Evolutionary conservation across 1,140 invertebrate genomes (phyloP), one percentile per base, ranked within the genome.

Genomic region (Cyclargus thomasi): DNA sequence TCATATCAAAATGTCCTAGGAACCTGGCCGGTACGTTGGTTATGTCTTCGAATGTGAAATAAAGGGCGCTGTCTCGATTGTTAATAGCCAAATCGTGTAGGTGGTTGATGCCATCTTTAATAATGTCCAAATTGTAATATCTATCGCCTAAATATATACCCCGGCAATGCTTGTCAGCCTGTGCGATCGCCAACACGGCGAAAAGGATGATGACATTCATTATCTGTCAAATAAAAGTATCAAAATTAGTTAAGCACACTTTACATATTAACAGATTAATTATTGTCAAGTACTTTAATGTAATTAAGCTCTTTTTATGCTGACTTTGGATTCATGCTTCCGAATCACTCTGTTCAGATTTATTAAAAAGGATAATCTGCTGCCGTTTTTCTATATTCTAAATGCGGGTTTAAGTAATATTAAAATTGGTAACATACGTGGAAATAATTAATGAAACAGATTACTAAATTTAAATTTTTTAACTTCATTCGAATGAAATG

Each of bases 21-120:
- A 68, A 62, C 70, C 80, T 77, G 0, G 64, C 69, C 7, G 74
- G 23, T 53, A 67, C 62, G 18, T 63, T 47, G 6, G 74, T 68
- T 55, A 84, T 64, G 64, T 81, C 77, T 59, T 84, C 83, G 59
- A 76, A 86, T 8, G 81, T 83, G 29, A 88, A 88, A 53, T 85
- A 88, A 8, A 82, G 17, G 0, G 72, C 76, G 8, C 85, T 78
- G 16, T 88, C 82, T 17, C 82, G 81, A 11, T 67, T 69, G 23
- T 82, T 85, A 3, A 78, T 70, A 7, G 70, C 72, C 22, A 88
- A 59, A 68, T 81, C 76, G 23, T 83, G 80, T 21, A 88, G 62
- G 29, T 74, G 74, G 62, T 79, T 84, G 1, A 88, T 62, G 4
- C 86, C 86, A 62, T 88, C 84, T 71, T 85, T 88, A 1, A 86